Base-by-base conservation (phyloP, 2,888 invertebrate species). In the Hedya salicella region DNA sequence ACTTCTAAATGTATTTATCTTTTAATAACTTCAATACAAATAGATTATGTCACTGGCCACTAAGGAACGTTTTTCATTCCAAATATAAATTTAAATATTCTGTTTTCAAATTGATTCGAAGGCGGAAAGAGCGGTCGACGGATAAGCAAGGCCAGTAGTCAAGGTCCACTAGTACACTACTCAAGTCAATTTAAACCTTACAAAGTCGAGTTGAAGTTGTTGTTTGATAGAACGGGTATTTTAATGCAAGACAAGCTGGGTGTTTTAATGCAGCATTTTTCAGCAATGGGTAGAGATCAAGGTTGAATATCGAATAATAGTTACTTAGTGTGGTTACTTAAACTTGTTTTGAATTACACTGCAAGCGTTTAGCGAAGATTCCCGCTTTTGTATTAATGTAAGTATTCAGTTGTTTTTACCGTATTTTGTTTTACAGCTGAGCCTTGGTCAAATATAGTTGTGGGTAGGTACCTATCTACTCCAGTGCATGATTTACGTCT, bases 71-170 rank as follows among this genome's bases (percentile, higher is more conserved):
- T 61, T 66, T 61, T 59, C 61, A 53, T 66, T 66, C 64, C 61
- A 66, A 68, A 69, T 70, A 77, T 86, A 86, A 87, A 87, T 85
- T 84, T 83, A 85, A 83, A 85, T 81, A 84, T 86, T 52, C 52
- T 57, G 39, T 68, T 65, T 65, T 86, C 84, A 82, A 89, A 88
- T 88, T 87, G 89, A 89, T 88, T 89, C 88, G 86, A 89, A 92
- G 90, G 91, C 91, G 91, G 91, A 92, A 92, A 91, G 91, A 91
- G 83, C 88, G 89, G 86, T 80, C 87, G 87, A 84, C 85, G 87
- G 88, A 89, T 87, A 88, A 75, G 78, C 91, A 89, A 91, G 91
- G 91, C 88, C 89, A 88, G 70, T 68, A 81, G 70, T 79, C 91
- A 91, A 91, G 91, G 91, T 88, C 83, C 74, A 77, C 80, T 73